Base-by-base conservation (phyloP, 2,888 invertebrate genomes). In the Protonemura montana region DNA sequence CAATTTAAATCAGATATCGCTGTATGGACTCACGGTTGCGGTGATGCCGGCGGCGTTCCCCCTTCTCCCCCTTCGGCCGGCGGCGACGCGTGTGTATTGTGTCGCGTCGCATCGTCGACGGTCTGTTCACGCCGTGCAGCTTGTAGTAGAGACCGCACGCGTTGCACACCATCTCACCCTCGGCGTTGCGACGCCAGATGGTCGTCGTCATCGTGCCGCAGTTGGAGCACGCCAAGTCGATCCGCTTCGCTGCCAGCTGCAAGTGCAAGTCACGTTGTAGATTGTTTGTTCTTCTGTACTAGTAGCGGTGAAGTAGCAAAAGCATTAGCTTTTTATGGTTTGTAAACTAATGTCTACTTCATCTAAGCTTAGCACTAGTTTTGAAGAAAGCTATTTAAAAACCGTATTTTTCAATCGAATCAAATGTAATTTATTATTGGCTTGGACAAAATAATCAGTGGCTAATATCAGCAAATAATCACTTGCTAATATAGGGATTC, bases 161-260 rank as follows among this genome's bases (percentile, higher is more conserved):
- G 92, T 99, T 99, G 92, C 99, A 99, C 87, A 99, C 99, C 94
- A 99, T 98, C 93, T 99, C 98, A 0, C 99, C 99, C 90, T 97
- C 95, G 90, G 97, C 95, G 92, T 99, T 99, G 89, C 99, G 94
- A 90, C 99, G 93, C 99, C 99, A 99, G 88, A 99, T 96, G 0
- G 99, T 99, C 87, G 99, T 99, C 76, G 97, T 98, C 91, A 96
- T 95, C n/a, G 99, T 99, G 88, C 97, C 96, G 92, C 99, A 99
- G 93, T 99, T 99, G 89, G 97, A 97, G 92, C 99, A 99, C 21
- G 96, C 94, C 90, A 99, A 94, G 90, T 98, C 98, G 29, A 96
- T 94, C 85, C 97, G 93, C 88, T 94, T 92, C 5, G 91, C 90
- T 90, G 91, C 88, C 85, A 88, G 82, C 87, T 88, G 84, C 42